Evolutionary conservation across 2,113 vertebrate species (phyloP), one percentile per base, ranked within the genome.

Genomic region (Chlorodrepanis virens): DNA sequence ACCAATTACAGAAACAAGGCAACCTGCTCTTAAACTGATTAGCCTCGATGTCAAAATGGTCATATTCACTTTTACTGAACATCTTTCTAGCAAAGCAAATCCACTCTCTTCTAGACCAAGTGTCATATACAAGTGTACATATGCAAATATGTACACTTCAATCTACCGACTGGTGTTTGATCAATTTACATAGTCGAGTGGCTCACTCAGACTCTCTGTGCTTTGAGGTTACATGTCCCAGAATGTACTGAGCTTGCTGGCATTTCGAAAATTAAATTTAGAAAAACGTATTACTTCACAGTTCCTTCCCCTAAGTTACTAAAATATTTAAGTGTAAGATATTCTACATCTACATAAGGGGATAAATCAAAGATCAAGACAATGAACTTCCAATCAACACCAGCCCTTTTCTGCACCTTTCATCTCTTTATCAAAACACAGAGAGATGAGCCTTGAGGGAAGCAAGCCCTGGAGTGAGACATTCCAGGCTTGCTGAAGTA

Each of bases 301-400:
- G 89, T 87, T 95, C 95, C 74, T 85, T 83, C 83, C 71, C 60
- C 72, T 23, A 81, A 87, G 64, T 93, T 93, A 92, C 86, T 95
- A 68, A 94, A 95, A 95, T 92, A 95, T 89, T 94, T 95, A 96
- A 72, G 68, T 6, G 4, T 27, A 75, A 95, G 77, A 94, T 56
- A 89, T 49, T 89, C 91, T 83, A 64, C 49, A 75, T 74, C 72
- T 84, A 96, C 86, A 83, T 75, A 81, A 75, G 56, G 68, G 39
- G 64, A 95, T 94, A 94, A 95, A 94, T 95, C 93, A 96, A 90
- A 91, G 80, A 91, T 44, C 64, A 72, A 63, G 86, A 96, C 83
- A 84, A 93, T 54, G 65, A 91, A 91, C 87, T 75, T 91, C 86
- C 45, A 77, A 57, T 77, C 64, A 78, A 78, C 40, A 71, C 20